A percentile compares a stretch with the other conserved stretches of the same genome.
These are phyloP conservation scores for Drosophila paranaensis DNA, from an alignment of 2,888 invertebrate species.

Conservation along the genomic window DNA sequence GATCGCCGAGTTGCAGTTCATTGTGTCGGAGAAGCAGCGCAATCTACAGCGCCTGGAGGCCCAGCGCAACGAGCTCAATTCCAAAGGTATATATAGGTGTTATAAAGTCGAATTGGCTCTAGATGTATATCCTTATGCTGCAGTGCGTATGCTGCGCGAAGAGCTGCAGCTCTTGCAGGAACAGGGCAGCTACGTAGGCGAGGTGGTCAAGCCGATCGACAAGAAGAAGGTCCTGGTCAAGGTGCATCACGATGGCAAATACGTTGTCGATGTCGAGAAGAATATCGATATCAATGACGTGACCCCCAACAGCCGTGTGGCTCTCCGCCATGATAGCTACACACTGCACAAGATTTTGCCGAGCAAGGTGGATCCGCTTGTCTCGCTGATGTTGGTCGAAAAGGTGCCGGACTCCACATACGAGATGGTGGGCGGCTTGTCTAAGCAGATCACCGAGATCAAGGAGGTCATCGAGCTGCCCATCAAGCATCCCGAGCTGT, in stretches of 20 bases:
- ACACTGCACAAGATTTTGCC: constrained; percentile 99
- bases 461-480: constrained; percentile 99
- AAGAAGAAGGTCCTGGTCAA: constrained; percentile 99
- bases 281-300: constrained; percentile 99
- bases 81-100: constrained; percentile 88
- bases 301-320: constrained; percentile 98
- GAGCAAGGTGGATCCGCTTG: constrained; percentile 99
- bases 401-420: constrained; percentile 99
- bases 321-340: constrained; percentile 98
- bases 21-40: constrained; percentile 97
- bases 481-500: constrained; percentile 99
- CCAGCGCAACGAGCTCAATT: constrained; percentile 98
- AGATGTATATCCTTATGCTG: constrained; percentile 14
- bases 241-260: constrained; percentile 99
- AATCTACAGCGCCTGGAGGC: constrained; percentile 98
- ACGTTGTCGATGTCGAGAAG: constrained; percentile 99
- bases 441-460: constrained; percentile 99
- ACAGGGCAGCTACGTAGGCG: constrained; percentile 99
- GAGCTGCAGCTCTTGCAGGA: constrained; percentile 98
- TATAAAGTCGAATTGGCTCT: too few species aligned
- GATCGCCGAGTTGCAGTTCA: constrained; percentile 97
- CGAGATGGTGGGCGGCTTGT: constrained; percentile 99
- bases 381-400: constrained; percentile 99
- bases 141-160: constrained; percentile 97
- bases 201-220: constrained; percentile 99